Evolutionary conservation across 2,113 vertebrate genomes (phyloP), one percentile per base, ranked within the genome.

Genomic region (Scomber japonicus): DNA sequence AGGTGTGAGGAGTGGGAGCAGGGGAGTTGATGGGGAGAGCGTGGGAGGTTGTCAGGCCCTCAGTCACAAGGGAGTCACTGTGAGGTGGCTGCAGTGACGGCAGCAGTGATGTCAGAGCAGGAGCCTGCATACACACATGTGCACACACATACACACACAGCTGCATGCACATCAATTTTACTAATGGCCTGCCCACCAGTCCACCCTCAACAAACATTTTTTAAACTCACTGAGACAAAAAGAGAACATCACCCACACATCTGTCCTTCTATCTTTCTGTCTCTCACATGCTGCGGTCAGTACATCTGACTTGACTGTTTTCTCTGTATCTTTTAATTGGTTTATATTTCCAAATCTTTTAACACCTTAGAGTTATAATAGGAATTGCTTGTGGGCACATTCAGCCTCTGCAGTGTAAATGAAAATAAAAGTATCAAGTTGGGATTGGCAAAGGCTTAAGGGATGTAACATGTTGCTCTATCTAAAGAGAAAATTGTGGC

Each of bases 11-110:
- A 74, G 69, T 13, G 21, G 86, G 68, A 65, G 66, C 61, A 62
- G 60, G 79, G 82, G 85, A 80, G 85, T 63, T 68, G 81, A 70
- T 75, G 82, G 79, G 81, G 75, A 78, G 80, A 80, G 86, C 68
- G 93, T 91, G 90, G 92, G 91, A 90, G 89, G 91, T 53, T 93
- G 93, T 91, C 91, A 91, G 93, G 90, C 82, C 89, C 82, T 84
- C 86, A 87, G 86, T 89, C 92, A 88, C 93, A 80, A 75, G 92
- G 91, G 93, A 94, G 91, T 91, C 91, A 90, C 90, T 78, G 85
- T 77, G 86, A 92, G 86, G 89, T 87, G 90, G 89, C 90, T 91
- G 89, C 86, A 82, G 84, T 93, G 92, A 93, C 92, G 93, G 59
- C 90, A 91, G 90, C 90, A 88, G 79, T 91, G 91, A 94, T 88